Percentiles rank a stretch among this genome's conserved stretches.
These are phyloP conservation scores for Dallia pectoralis DNA, from an alignment of 2,797 vertebrate species.

Conservation along the genomic window DNA sequence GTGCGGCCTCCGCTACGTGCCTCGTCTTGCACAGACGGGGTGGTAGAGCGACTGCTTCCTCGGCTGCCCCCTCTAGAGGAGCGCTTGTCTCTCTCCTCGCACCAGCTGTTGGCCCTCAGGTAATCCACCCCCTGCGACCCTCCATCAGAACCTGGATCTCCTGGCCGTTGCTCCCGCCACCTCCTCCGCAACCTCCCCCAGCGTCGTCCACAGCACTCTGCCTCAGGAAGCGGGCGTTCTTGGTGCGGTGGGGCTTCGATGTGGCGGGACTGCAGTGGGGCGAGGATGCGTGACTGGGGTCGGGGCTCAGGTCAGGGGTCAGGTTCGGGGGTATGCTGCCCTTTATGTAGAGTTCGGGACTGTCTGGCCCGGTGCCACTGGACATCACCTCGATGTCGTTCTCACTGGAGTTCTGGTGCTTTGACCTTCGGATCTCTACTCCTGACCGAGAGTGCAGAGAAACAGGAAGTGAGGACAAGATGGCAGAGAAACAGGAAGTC, in stretches of 20 bases:
- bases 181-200: constrained; percentile 64
- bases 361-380: constrained; percentile 84
- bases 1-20: constrained; percentile 69
- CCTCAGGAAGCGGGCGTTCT: constrained; percentile 87
- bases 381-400: constrained; percentile 86
- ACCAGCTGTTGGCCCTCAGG: constrained; percentile 83
- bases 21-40: constrained; percentile 65
- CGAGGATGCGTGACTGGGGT: constrained; percentile 86
- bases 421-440: constrained; percentile 91
- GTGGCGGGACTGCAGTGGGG: constrained; percentile 80
- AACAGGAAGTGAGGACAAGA: background rate
- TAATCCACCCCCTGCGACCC: constrained; percentile 80
- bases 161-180: constrained; percentile 66
- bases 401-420: constrained; percentile 88
- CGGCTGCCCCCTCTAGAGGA: constrained; percentile 52
- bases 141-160: constrained; percentile 96
- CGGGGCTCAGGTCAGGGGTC: constrained; percentile 83
- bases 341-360: constrained; percentile 92
- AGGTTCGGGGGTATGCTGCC: constrained; percentile 88
- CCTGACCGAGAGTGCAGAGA: constrained; percentile 66
- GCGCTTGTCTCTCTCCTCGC: constrained; percentile 85
- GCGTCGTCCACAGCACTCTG: constrained; percentile 86
- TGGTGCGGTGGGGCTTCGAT: constrained; percentile 75
- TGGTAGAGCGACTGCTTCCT: constrained; percentile 62
- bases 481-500: constrained; percentile 1